phyloP scores from a whole-genome alignment of 2,797 vertebrate genomes.

The Stomatorhinus walkeri region DNA sequence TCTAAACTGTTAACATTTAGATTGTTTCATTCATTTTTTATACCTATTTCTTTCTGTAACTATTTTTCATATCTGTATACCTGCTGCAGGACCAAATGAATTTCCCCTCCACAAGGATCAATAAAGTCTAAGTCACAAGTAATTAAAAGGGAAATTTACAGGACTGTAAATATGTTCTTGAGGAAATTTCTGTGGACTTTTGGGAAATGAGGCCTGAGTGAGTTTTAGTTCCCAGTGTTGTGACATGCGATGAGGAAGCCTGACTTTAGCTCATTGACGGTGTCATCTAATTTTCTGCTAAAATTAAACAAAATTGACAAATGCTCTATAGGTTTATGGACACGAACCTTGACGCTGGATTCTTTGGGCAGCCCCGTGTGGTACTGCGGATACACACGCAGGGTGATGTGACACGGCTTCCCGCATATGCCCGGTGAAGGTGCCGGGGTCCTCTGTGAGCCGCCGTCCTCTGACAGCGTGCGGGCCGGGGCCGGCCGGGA shows the following conservation, averaged over 20 bases:
- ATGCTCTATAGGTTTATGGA: not conserved
- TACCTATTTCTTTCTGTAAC: not conserved
- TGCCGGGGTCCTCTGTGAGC: conserved; percentile 64
- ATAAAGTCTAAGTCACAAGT: not conserved
- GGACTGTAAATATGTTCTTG: not conserved
- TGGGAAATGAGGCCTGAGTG: not conserved
- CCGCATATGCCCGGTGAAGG: conserved; percentile 48
- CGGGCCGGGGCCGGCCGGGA: conserved; percentile 42
- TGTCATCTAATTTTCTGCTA: not conserved
- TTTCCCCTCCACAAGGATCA: not conserved
- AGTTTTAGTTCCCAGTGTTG: not conserved
- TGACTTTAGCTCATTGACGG: not conserved
- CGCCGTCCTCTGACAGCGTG: conserved; percentile 69
- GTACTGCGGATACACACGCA: conserved; percentile 77
- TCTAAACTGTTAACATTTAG: not conserved
- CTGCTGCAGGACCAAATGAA: not conserved
- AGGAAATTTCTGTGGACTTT: not conserved
- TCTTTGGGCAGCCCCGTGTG: conserved; percentile 78
- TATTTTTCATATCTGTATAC: not conserved
- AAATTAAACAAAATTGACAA: not conserved
- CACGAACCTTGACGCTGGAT: conserved; percentile 74
- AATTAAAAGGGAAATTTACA: not conserved
- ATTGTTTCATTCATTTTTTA: not conserved
- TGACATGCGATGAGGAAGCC: not conserved
- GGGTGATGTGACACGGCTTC: conserved; percentile 61